Percentiles rank a stretch among this genome's conserved stretches.
Evolutionary conservation across 2,113 vertebrate species (phyloP).

Genomic region (Thryonomys swinderianus): DNA sequence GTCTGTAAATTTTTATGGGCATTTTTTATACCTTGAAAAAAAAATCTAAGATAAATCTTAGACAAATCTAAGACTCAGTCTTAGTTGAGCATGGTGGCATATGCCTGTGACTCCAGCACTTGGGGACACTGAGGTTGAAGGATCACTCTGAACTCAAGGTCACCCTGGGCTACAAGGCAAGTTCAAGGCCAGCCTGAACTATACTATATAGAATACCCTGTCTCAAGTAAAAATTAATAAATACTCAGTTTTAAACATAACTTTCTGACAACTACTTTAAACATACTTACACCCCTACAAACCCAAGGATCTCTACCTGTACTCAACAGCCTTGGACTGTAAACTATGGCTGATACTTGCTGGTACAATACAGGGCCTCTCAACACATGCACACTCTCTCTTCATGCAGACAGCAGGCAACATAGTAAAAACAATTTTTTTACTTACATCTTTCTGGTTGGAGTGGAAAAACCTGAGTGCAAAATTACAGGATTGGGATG

Average conservation of each 20-base stretch:
- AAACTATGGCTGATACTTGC: not conserved
- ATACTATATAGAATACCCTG: not conserved
- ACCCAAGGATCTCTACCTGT: not conserved
- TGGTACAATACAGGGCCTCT: not conserved
- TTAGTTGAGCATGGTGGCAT: not conserved
- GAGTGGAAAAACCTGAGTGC: slow-evolving; percentile 99
- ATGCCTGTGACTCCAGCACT: not conserved
- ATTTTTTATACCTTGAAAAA: not conserved
- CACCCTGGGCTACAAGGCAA: no score
- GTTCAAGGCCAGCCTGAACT: not conserved
- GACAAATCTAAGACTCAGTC: not conserved
- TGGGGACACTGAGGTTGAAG: not conserved
- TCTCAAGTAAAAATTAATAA: not conserved
- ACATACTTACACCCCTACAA: not conserved
- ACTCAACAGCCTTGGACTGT: not conserved
- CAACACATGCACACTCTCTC: not conserved
- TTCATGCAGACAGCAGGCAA: not conserved
- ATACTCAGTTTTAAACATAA: not conserved
- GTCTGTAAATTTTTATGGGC: not conserved
- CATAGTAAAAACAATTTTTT: slow-evolving; percentile 37
- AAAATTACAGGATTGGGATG: slow-evolving; percentile 98
- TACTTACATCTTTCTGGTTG: slow-evolving; percentile 99
- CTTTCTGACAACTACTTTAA: not conserved
- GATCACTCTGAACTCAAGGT: not conserved
- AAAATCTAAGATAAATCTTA: no score